Evolutionary conservation across 2,888 invertebrate species (phyloP).

Genomic region (Branchellion lobata): DNA sequence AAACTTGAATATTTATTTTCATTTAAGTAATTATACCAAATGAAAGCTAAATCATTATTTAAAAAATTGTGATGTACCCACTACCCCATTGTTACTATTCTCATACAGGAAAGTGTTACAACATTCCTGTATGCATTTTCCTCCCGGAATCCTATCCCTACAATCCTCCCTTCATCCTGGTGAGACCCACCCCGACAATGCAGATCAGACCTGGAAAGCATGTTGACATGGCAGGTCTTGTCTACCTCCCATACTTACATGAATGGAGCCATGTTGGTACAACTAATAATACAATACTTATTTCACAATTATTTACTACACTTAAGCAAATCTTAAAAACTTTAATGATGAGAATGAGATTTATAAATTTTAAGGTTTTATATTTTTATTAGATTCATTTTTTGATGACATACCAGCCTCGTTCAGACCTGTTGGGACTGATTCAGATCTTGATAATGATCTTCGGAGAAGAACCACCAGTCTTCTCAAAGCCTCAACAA

Average conservation of each 20-base stretch:
- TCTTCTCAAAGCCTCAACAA: slow-evolving; percentile 64
- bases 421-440: slow-evolving; percentile 82
- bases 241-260: slow-evolving; percentile 92
- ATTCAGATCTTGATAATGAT: slow-evolving; percentile 83
- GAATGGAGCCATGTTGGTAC: slow-evolving; percentile 72
- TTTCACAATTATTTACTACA: too few species aligned
- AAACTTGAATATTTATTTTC: too few species aligned
- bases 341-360: not conserved
- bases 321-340: too few species aligned
- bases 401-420: slow-evolving; percentile 64
- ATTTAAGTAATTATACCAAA: too few species aligned
- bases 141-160: slow-evolving; percentile 94
- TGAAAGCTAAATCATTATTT: too few species aligned
- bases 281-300: too few species aligned
- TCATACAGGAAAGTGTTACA: slow-evolving; percentile 73
- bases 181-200: slow-evolving; percentile 92
- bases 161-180: slow-evolving; percentile 84
- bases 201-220: slow-evolving; percentile 88
- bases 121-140: slow-evolving; percentile 95
- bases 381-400: not conserved
- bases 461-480: slow-evolving; percentile 93
- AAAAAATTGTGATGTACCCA: too few species aligned
- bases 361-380: not conserved
- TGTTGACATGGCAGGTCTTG: slow-evolving; percentile 91
- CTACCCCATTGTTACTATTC: not conserved